Conservation (phyloP, 2,113 vertebrate species). For the Poicephalus gulielmi region DNA sequence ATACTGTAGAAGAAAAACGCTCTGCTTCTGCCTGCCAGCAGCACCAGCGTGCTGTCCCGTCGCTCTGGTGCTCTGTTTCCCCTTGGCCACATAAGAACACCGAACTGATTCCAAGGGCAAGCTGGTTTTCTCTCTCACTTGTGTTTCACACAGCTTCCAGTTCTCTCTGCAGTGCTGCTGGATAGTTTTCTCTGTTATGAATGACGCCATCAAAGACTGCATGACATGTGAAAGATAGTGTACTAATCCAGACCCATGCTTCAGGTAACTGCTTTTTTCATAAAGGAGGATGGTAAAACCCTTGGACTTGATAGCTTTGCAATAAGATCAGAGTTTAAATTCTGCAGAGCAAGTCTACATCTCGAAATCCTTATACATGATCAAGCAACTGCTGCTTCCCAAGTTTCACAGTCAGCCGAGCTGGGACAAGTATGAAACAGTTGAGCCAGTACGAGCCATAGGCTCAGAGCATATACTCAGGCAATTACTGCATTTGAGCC, state of each 20-base stretch:
- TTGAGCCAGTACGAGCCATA: fast-evolving
- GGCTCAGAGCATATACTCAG: fast-evolving
- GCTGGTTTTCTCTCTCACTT: neutral
- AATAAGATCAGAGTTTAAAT: neutral
- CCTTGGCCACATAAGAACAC: neutral
- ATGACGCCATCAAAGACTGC: neutral
- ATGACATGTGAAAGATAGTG: neutral
- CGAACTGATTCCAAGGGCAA: neutral
- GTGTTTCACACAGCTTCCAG: neutral
- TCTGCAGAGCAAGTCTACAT: neutral
- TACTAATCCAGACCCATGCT: neutral
- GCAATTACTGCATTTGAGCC: neutral
- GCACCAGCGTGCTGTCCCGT: neutral
- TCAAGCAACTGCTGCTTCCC: neutral
- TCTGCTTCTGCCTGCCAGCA: neutral
- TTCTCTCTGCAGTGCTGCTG: neutral
- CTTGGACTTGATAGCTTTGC: neutral
- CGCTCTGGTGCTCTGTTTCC: neutral
- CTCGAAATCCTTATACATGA: neutral
- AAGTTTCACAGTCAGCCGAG: neutral
- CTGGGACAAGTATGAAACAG: fast-evolving
- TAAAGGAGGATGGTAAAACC: neutral
- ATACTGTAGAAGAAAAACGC: fast-evolving
- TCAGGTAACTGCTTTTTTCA: neutral
- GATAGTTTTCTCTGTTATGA: neutral